Evolutionary conservation across 2,113 vertebrate species (phyloP).

Genomic region (Vulpes vulpes): DNA sequence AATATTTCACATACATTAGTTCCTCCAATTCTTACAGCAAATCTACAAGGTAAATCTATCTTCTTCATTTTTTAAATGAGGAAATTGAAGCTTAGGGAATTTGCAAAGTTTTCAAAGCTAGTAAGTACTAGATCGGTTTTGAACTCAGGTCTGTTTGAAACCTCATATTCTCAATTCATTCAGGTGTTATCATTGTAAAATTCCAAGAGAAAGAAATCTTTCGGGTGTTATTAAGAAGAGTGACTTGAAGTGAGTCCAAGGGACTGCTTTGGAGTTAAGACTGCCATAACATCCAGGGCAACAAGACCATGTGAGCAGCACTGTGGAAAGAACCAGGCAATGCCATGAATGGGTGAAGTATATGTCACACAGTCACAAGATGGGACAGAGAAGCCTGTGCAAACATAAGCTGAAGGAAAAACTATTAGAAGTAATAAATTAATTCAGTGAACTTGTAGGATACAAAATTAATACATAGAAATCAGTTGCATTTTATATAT

Average conservation of each 20-base stretch:
- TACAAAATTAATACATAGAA: neutral
- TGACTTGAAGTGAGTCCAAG: neutral
- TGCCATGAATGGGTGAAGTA: neutral
- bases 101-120: neutral
- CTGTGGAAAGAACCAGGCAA: neutral
- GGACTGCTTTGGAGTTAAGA: neutral
- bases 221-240: neutral
- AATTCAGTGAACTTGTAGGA: neutral
- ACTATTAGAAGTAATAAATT: neutral
- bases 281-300: neutral
- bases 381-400: neutral
- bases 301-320: neutral
- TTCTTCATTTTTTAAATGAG: neutral
- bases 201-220: neutral
- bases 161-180: neutral
- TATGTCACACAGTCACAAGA: neutral
- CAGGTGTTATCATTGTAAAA: neutral
- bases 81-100: neutral
- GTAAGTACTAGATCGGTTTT: constrained; percentile 4
- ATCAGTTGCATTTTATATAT: neutral
- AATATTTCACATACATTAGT: neutral
- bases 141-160: neutral
- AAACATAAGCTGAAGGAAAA: neutral
- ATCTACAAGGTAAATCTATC: neutral
- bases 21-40: constrained; percentile 7